phyloP scores from a whole-genome alignment of 2,888 invertebrate species.

The Cyclophora punctaria region DNA sequence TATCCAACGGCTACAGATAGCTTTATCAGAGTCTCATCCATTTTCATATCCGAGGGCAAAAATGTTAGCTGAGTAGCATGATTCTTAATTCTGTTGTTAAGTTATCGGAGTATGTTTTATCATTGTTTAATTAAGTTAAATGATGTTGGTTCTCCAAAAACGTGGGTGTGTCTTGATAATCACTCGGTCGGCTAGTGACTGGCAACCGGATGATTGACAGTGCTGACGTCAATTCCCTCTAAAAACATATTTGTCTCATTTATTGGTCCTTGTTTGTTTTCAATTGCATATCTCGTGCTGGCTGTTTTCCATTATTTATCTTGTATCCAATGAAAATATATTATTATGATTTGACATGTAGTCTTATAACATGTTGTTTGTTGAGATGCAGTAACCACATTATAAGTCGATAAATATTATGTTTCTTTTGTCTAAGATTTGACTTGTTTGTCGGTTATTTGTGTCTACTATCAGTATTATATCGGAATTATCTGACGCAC shows the following conservation, averaged over 20 bases:
- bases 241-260: conserved; percentile 67
- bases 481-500: no score
- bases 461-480: no score
- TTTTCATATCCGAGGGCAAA: no score
- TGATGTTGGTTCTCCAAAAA: conserved; percentile 49
- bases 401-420: conserved; percentile 1
- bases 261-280: conserved; percentile 56
- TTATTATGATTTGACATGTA: conserved; percentile 46
- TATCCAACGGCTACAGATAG: not conserved
- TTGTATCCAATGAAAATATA: conserved; percentile 63
- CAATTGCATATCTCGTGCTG: conserved; percentile 48
- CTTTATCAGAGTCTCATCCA: no score
- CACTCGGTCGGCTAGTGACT: conserved; percentile 38
- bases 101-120: conserved; percentile 4
- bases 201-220: conserved; percentile 34
- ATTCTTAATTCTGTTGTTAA: not conserved
- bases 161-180: conserved; percentile 69
- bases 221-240: conserved; percentile 48
- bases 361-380: conserved; percentile 50
- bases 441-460: not conserved
- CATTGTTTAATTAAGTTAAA: conserved; percentile 14
- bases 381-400: conserved; percentile 14
- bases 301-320: conserved; percentile 68
- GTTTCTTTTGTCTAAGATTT: not conserved
- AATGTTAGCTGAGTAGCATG: no score